Evolutionary conservation across 2,113 vertebrate genomes (phyloP).

Genomic region (Pseudorasbora parva): DNA sequence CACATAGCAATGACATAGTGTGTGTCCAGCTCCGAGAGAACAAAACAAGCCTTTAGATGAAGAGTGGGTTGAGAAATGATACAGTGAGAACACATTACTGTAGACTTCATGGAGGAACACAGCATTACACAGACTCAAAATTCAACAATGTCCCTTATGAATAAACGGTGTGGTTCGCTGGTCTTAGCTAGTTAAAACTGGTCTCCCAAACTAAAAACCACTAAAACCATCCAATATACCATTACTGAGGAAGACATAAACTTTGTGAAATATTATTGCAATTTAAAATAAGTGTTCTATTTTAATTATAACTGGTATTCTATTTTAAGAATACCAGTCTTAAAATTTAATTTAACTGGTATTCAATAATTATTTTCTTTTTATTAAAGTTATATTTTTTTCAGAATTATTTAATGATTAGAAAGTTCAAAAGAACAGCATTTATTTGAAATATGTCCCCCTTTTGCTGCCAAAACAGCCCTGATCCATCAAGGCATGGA

Average conservation of each 20-base stretch:
- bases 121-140: not conserved
- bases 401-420: not conserved
- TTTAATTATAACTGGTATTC: too few relatives aligned
- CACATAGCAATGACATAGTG: not conserved
- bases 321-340: too few relatives aligned
- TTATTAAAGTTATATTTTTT: not conserved
- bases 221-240: not conserved
- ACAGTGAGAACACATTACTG: conserved; percentile 10
- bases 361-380: too few relatives aligned
- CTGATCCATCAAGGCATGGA: too few relatives aligned
- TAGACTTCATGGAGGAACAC: not conserved
- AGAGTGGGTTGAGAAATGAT: conserved; percentile 12
- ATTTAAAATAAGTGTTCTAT: not conserved
- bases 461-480: too few relatives aligned
- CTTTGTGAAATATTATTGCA: not conserved
- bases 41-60: conserved; percentile 26
- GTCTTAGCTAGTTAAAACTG: not conserved
- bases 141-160: not conserved
- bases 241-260: not conserved
- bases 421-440: not conserved
- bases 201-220: not conserved
- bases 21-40: not conserved
- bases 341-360: too few relatives aligned
- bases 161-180: not conserved
- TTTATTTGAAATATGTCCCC: not conserved